Conservation (phyloP, 2,797 vertebrate genomes). For the Gymnothorax javanicus region DNA sequence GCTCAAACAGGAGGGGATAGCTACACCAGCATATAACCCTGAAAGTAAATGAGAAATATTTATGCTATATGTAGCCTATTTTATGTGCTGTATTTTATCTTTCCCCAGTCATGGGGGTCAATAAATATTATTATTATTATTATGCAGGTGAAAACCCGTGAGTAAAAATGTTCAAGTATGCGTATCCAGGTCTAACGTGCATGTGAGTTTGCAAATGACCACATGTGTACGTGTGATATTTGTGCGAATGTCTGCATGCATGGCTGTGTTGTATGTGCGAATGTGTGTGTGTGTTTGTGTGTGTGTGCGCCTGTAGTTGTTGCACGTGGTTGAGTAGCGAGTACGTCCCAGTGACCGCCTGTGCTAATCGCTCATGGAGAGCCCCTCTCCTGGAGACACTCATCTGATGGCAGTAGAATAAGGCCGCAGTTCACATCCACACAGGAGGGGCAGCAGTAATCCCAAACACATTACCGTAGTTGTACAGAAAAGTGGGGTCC, state of each 20-base stretch:
- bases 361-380: background rate
- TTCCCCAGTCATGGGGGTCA: no score
- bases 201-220: background rate
- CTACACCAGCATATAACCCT: background rate
- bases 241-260: background rate
- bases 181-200: background rate
- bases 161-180: background rate
- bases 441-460: slow-evolving; percentile 21
- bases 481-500: background rate
- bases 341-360: background rate
- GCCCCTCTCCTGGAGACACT: background rate
- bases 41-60: background rate
- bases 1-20: background rate
- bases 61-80: no score
- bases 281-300: background rate
- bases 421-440: slow-evolving; percentile 7
- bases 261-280: background rate
- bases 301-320: no score
- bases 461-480: slow-evolving; percentile 16
- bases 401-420: background rate
- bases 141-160: background rate
- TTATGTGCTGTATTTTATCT: no score
- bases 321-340: no score
- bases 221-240: background rate
- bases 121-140: no score